Evolutionary conservation across 2,113 vertebrate genomes (phyloP).

Genomic region (Fulmarus glacialis): DNA sequence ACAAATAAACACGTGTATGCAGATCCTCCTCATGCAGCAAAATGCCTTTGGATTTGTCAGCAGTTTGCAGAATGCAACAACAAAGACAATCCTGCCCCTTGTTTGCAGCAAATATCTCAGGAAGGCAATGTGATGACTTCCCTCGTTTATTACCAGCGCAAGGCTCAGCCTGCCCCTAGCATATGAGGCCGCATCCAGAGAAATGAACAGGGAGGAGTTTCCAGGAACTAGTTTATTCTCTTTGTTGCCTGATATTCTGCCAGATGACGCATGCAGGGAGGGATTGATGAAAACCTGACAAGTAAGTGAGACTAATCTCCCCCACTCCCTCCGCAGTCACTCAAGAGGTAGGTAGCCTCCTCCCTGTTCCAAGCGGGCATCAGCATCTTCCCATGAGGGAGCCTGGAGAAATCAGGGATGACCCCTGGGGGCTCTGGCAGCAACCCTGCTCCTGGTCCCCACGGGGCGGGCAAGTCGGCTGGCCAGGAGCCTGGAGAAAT

Average conservation of each 20-base stretch:
- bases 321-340: background rate
- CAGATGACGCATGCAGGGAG: background rate
- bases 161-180: conserved; percentile 1
- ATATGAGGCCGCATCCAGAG: background rate
- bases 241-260: background rate
- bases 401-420: background rate
- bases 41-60: background rate
- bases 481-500: background rate
- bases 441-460: background rate
- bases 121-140: background rate
- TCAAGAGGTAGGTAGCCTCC: background rate
- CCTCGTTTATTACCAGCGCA: background rate
- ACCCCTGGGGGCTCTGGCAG: background rate
- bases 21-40: background rate
- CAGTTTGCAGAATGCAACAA: background rate
- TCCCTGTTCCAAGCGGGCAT: accelerated
- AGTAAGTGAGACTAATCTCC: background rate
- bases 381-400: background rate
- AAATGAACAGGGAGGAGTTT: conserved; percentile 13
- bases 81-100: background rate
- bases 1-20: background rate
- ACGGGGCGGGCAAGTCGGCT: accelerated
- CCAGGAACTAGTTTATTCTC: conserved; percentile 14
- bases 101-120: background rate
- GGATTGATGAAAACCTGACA: background rate